These are phyloP conservation scores for Neogobius melanostomus DNA, from an alignment of 2,113 vertebrate species.

Conservation along the genomic window DNA sequence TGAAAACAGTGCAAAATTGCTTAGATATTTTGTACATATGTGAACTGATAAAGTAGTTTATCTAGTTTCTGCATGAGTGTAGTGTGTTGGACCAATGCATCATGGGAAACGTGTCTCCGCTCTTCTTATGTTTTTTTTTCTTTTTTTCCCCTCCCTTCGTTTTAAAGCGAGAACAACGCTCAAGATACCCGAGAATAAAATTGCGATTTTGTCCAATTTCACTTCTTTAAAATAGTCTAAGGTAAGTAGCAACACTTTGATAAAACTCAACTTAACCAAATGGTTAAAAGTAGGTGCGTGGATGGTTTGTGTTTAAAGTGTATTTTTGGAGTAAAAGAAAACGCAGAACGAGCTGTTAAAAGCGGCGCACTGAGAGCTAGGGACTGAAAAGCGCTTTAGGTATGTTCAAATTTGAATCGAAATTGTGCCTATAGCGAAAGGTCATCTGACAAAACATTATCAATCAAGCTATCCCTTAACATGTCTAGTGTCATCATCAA, in stretches of 20 bases:
- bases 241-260: conserved; percentile 50
- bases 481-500: conserved; percentile 47
- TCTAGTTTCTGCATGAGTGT: conserved; percentile 38
- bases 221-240: conserved; percentile 45
- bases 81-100: conserved; percentile 66
- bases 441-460: conserved; percentile 66
- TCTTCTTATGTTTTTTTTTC: conserved; percentile 63
- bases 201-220: conserved; percentile 42
- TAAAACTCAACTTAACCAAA: conserved; percentile 46
- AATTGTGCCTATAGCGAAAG: conserved; percentile 67
- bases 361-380: conserved; percentile 55
- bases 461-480: conserved; percentile 45
- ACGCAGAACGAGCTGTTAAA: conserved; percentile 58
- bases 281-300: conserved; percentile 12
- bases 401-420: conserved; percentile 62
- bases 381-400: conserved; percentile 52
- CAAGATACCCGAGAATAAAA: conserved; percentile 58
- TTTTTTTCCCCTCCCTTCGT: conserved; percentile 62
- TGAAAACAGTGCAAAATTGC: conserved; percentile 6
- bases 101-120: conserved; percentile 71
- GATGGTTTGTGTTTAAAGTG: conserved; percentile 44
- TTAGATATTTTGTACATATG: background rate
- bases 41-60: conserved; percentile 9
- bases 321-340: conserved; percentile 60
- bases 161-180: conserved; percentile 75